phyloP scores from a whole-genome alignment of 2,888 invertebrate species.

The Sphaerophoria rueppellii region DNA sequence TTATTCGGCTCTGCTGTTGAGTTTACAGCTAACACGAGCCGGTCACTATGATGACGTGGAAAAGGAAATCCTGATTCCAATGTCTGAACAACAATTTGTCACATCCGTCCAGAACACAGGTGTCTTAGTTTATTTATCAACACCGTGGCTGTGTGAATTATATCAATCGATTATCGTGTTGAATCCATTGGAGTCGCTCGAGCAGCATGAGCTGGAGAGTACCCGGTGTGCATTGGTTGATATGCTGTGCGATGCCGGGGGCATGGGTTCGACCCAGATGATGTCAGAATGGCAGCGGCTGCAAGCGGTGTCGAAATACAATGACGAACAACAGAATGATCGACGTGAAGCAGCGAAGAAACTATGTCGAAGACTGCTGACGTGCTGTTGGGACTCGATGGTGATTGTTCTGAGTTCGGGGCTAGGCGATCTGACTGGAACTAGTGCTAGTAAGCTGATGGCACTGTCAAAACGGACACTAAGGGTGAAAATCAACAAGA shows the following conservation, averaged over 20 bases:
- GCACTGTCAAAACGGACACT: slow-evolving; percentile 84
- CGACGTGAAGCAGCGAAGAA: slow-evolving; percentile 91
- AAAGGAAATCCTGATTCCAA: slow-evolving; percentile 83
- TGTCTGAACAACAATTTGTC: slow-evolving; percentile 94
- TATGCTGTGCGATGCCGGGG: slow-evolving; percentile 89
- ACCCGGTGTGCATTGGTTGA: slow-evolving; percentile 81
- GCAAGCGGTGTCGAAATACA: slow-evolving; percentile 88
- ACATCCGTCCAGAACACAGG: slow-evolving; percentile 96
- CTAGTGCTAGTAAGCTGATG: slow-evolving; percentile 84
- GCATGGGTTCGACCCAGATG: slow-evolving; percentile 91
- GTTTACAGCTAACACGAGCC: slow-evolving; percentile 89
- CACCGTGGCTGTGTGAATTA: slow-evolving; percentile 95
- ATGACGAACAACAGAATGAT: slow-evolving; percentile 86
- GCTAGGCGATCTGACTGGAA: slow-evolving; percentile 83
- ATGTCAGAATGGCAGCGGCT: slow-evolving; percentile 93
- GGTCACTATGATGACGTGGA: slow-evolving; percentile 88
- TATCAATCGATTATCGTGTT: slow-evolving; percentile 92
- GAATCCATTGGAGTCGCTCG: slow-evolving; percentile 80
- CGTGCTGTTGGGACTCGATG: slow-evolving; percentile 96
- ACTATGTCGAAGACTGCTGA: slow-evolving; percentile 89
- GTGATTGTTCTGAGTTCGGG: slow-evolving; percentile 93
- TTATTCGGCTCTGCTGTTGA: slow-evolving; percentile 91
- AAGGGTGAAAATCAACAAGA: slow-evolving; percentile 80
- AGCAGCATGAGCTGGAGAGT: slow-evolving; percentile 78
- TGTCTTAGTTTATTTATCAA: slow-evolving; percentile 95